Base-by-base conservation (phyloP, 1,140 invertebrate genomes). In the Drosophila funebris region DNA sequence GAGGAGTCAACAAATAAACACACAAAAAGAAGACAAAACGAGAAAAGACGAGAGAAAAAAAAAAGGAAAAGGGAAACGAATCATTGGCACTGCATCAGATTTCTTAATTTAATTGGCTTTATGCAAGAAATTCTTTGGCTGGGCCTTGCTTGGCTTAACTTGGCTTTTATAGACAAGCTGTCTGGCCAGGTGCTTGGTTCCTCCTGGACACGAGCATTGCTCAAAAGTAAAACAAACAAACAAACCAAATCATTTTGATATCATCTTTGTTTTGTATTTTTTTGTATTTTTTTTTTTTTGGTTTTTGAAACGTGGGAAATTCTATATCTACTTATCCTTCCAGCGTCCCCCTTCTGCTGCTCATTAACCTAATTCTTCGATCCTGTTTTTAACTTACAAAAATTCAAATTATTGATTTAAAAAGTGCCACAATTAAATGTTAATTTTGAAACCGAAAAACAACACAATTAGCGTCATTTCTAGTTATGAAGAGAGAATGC, bases 41-140 rank as follows among this genome's bases (percentile, higher is more conserved):
- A 27, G 29, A 8, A 18, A 20, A 33, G n/a, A n/a, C n/a, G n/a
- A 39, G 33, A 53, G 18, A 29, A 29, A 9, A 4, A 46, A 36
- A 7, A n/a, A 11, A 31, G 24, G 36, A 48, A 22, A 27, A 27
- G 29, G 57, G 27, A 31, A 39, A 57, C 50, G 62, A 72, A 72
- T 72, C 62, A 67, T 72, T 67, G 69, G 62, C 57, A 50, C 73
- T 88, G 83, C 76, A 88, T 88, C 83, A 88, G 83, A 88, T 88
- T 88, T 88, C 83, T 88, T 88, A 88, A 88, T 88, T 88, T 88
- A 88, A 88, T 88, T 88, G 83, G 83, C 83, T 88, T 79, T 88
- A 88, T 88, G 83, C 83, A 88, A 88, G 83, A 52, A 78, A 78
- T 83, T 87, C 83, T 76, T 62, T 27, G 14, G 27, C 37, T 50